Evolutionary conservation across 2,113 vertebrate species (phyloP).

Genomic region (Hiodon alosoides): DNA sequence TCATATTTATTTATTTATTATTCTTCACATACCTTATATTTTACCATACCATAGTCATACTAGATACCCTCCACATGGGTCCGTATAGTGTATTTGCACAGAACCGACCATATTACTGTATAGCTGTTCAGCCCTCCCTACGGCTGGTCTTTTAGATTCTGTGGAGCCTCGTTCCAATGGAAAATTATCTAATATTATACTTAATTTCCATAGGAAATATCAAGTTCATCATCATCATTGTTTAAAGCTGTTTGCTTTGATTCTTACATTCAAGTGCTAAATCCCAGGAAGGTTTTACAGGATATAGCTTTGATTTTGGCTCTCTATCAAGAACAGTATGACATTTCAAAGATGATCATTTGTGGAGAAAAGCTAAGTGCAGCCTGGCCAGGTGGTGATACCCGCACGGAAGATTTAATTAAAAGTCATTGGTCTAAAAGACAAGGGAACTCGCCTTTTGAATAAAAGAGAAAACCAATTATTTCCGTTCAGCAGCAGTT

Average conservation of each 20-base stretch:
- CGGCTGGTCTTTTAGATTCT: too few relatives aligned
- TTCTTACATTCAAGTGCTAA: too few relatives aligned
- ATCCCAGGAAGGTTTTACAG: neutral
- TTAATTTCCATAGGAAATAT: neutral
- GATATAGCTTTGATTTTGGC: neutral
- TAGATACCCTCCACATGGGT: too few relatives aligned
- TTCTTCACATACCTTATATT: too few relatives aligned
- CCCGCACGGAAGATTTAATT: neutral
- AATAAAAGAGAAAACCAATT: neutral
- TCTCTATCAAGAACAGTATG: neutral
- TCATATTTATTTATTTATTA: too few relatives aligned
- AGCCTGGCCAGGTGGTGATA: neutral
- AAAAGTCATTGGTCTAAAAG: constrained; percentile 2
- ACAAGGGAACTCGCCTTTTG: neutral
- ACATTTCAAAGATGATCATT: neutral
- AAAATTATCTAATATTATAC: neutral
- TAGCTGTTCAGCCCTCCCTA: too few relatives aligned
- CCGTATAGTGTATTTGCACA: too few relatives aligned
- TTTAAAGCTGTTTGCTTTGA: neutral
- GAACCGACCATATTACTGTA: too few relatives aligned
- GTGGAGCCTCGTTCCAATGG: neutral
- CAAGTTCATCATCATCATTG: neutral
- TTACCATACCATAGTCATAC: too few relatives aligned
- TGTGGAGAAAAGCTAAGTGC: constrained; percentile 3
- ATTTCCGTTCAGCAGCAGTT: neutral